Evolutionary conservation across 2,888 invertebrate species (phyloP).

Genomic region (Drosophila dives): DNA sequence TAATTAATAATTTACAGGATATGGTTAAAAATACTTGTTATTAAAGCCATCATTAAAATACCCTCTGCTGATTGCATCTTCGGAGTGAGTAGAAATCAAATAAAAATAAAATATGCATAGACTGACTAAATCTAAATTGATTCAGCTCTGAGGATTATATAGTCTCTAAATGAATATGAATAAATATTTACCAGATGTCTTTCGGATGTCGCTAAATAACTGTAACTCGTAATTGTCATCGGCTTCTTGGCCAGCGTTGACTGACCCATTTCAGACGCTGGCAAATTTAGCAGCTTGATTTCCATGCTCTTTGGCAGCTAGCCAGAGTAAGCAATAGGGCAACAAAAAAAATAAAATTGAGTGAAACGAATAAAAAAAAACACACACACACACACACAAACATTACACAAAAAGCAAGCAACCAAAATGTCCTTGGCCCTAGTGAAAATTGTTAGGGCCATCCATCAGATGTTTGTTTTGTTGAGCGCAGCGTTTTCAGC

Average conservation of each 20-base stretch:
- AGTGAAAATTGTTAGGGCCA: constrained; percentile 65
- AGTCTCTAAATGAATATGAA: constrained; percentile 35
- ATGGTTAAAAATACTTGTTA: neutral
- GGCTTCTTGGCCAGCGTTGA: constrained; percentile 19
- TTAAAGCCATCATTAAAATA: neutral
- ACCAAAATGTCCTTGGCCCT: constrained; percentile 69
- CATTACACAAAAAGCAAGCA: constrained; percentile 15
- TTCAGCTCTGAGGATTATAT: neutral
- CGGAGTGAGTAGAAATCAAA: neutral
- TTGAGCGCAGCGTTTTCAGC: constrained; percentile 57
- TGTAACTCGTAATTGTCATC: constrained; percentile 24
- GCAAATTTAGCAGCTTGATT: constrained; percentile 36
- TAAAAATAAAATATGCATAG: neutral
- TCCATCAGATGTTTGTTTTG: constrained; percentile 71
- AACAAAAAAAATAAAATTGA: constrained; percentile 2
- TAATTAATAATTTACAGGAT: neutral
- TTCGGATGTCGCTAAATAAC: constrained; percentile 36
- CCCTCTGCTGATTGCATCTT: constrained; percentile 26
- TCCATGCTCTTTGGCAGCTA: constrained; percentile 44
- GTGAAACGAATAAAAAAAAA: neutral
- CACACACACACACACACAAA: neutral
- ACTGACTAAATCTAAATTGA: neutral
- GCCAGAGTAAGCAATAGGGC: constrained; percentile 30
- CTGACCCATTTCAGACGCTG: constrained; percentile 55
- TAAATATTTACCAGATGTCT: constrained; percentile 47